Conservation (phyloP, 2,888 invertebrate species). For the Drosophila paramelanica region DNA sequence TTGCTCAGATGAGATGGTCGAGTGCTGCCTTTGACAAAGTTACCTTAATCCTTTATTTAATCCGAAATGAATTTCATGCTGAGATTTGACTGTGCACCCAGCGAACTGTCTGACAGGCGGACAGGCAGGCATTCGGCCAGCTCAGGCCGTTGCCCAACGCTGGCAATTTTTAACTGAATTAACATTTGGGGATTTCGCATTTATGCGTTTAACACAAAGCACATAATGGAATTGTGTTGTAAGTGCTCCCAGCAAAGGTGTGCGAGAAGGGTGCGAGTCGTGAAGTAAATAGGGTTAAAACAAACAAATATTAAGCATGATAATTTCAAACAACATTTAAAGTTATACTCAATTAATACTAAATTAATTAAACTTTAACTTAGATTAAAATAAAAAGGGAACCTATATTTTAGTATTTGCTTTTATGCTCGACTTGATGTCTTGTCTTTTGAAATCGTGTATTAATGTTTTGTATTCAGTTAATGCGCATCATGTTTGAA, state of each 20-base stretch:
- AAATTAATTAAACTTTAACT: no score
- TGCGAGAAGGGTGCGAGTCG: background rate
- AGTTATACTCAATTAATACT: no score
- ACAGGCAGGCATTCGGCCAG: background rate
- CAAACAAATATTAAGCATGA: background rate
- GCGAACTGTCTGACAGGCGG: slow-evolving; percentile 9
- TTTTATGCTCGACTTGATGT: no score
- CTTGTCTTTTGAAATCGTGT: no score
- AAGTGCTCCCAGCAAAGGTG: slow-evolving; percentile 7
- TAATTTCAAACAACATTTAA: no score
- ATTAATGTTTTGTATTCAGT: no score
- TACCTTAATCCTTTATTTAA: slow-evolving; percentile 74
- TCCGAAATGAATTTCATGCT: slow-evolving; percentile 75
- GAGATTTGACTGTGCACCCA: slow-evolving; percentile 57
- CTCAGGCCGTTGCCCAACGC: slow-evolving; percentile 12
- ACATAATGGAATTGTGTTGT: slow-evolving; percentile 54
- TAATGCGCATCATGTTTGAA: background rate
- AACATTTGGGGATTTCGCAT: slow-evolving; percentile 52
- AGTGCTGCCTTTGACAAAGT: slow-evolving; percentile 58
- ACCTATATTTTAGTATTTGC: no score
- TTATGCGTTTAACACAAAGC: slow-evolving; percentile 37
- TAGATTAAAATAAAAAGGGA: no score
- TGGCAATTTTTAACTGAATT: slow-evolving; percentile 53
- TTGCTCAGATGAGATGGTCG: slow-evolving; percentile 15
- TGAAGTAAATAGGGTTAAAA: background rate